Evolutionary conservation across 2,797 vertebrate species (phyloP).

Genomic region (Amphiprion clarkii): DNA sequence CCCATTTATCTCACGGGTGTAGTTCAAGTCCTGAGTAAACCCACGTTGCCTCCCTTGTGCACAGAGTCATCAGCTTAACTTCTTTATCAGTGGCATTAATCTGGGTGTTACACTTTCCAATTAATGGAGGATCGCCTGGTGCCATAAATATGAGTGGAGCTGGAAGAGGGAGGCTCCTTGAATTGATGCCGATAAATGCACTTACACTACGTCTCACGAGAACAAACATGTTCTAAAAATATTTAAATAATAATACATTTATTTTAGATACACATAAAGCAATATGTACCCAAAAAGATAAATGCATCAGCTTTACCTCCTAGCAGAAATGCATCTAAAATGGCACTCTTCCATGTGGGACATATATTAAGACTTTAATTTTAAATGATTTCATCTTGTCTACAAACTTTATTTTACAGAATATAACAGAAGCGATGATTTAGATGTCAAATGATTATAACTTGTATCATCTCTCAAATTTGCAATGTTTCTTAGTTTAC

Average conservation of each 20-base stretch:
- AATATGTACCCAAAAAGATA: too few relatives aligned
- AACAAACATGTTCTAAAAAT: background rate
- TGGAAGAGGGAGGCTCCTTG: conserved; percentile 40
- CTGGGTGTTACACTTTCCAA: conserved; percentile 75
- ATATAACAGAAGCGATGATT: too few relatives aligned
- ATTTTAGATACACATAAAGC: background rate
- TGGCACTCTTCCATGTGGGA: too few relatives aligned
- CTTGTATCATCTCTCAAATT: too few relatives aligned
- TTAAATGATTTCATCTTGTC: too few relatives aligned
- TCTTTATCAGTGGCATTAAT: conserved; percentile 77
- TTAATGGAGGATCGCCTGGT: conserved; percentile 70
- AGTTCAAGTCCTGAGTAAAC: conserved; percentile 61
- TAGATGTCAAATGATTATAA: too few relatives aligned
- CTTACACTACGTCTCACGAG: conserved; percentile 7
- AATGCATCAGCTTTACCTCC: too few relatives aligned
- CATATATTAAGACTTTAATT: too few relatives aligned
- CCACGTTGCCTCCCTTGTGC: conserved; percentile 43
- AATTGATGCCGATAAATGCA: conserved; percentile 16
- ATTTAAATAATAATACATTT: background rate
- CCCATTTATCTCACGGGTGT: conserved; percentile 50
- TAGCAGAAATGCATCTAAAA: too few relatives aligned
- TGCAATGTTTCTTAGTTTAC: too few relatives aligned
- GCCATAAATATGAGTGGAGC: conserved; percentile 62
- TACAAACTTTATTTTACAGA: too few relatives aligned
- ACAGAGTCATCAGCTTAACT: conserved; percentile 69